Percentiles rank a stretch among this genome's conserved stretches.
Conservation (phyloP, 2,888 invertebrate genomes). For the Andrena dorsata region DNA sequence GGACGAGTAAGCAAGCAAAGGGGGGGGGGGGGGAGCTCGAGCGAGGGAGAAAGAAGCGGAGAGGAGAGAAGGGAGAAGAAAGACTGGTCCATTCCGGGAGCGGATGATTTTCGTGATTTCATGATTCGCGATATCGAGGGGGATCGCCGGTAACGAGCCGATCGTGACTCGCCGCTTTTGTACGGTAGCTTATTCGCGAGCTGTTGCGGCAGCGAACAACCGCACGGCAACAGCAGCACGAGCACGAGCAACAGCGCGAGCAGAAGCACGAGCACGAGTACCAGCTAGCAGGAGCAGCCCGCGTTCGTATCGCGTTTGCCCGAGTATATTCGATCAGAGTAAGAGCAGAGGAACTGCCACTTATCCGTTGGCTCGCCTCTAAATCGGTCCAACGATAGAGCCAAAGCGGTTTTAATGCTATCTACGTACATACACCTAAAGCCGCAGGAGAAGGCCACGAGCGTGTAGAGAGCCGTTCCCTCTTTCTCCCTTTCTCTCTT, state of each 20-base stretch:
- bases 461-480: slow-evolving; percentile 25
- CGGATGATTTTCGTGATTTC: slow-evolving; percentile 76
- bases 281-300: not conserved
- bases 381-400: slow-evolving; percentile 75
- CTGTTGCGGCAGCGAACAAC: slow-evolving; percentile 53
- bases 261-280: slow-evolving; percentile 37
- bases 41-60: not conserved
- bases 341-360: slow-evolving; percentile 72
- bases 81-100: slow-evolving; percentile 25
- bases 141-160: slow-evolving; percentile 80
- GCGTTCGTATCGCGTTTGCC: not conserved
- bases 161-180: slow-evolving; percentile 82
- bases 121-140: slow-evolving; percentile 76
- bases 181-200: slow-evolving; percentile 80
- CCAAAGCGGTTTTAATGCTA: slow-evolving; percentile 57
- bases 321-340: slow-evolving; percentile 25
- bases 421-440: slow-evolving; percentile 26
- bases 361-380: slow-evolving; percentile 73
- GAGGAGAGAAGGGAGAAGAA: slow-evolving; percentile 8
- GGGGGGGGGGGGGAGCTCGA: not conserved
- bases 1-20: not conserved
- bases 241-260: slow-evolving; percentile 25
- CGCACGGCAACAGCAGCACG: slow-evolving; percentile 38
- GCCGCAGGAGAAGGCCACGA: slow-evolving; percentile 20
- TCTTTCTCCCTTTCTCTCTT: slow-evolving; percentile 32